Evolutionary conservation across 2,888 invertebrate species (phyloP).

Genomic region (Himalopsyche anomala): DNA sequence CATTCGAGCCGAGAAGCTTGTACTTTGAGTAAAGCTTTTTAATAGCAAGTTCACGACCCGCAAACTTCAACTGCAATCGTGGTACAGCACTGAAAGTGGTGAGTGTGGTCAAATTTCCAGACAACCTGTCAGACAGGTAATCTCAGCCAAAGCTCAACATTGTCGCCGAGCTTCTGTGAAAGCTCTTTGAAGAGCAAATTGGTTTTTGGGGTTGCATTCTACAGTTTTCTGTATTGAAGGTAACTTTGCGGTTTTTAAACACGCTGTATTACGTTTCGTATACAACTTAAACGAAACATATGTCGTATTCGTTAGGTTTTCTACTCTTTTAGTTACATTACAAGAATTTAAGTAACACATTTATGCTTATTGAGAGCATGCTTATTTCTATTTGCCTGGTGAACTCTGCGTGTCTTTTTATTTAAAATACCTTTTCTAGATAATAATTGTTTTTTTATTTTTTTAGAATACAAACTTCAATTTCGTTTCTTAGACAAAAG

Average conservation of each 20-base stretch:
- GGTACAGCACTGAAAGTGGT: neutral
- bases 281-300: no score
- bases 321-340: no score
- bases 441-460: no score
- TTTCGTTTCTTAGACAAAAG: no score
- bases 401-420: no score
- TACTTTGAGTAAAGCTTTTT: constrained; percentile 1
- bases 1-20: neutral
- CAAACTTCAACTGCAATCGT: neutral
- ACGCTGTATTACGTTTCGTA: no score
- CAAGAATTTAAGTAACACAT: no score
- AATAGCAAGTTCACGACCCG: constrained; percentile 1
- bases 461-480: no score
- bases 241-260: neutral
- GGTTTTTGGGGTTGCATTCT: constrained; percentile 34
- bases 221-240: constrained; percentile 9
- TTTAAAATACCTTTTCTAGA: no score
- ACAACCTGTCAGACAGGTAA: constrained; percentile 36
- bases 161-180: constrained; percentile 35
- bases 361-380: no score
- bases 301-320: no score
- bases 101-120: constrained; percentile 41
- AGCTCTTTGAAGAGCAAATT: constrained; percentile 28
- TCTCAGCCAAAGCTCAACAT: constrained; percentile 38
- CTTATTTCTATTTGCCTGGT: no score